Evolutionary conservation across 2,888 invertebrate genomes (phyloP).

Genomic region (Vanessa cardui): DNA sequence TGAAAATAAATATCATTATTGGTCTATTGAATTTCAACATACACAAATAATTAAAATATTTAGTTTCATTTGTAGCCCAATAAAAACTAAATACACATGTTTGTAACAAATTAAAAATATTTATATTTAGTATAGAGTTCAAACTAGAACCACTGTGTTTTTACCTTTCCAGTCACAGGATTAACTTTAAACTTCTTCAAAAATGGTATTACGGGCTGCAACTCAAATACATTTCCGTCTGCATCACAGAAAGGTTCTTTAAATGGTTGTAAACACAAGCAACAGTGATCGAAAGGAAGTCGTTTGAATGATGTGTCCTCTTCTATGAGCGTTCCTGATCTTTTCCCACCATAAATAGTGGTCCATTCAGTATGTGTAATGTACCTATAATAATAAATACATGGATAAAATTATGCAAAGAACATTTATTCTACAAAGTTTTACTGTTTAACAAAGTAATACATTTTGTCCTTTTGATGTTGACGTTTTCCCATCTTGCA

Average conservation of each 20-base stretch:
- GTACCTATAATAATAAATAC: constrained; percentile 82
- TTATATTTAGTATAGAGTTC: too few relatives aligned
- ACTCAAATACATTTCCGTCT: constrained; percentile 96
- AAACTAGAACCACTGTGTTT: background rate
- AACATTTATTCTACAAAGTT: background rate
- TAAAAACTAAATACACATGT: too few relatives aligned
- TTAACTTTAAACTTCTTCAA: constrained; percentile 95
- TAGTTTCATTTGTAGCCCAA: too few relatives aligned
- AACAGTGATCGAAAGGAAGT: constrained; percentile 96
- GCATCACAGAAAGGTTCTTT: constrained; percentile 95
- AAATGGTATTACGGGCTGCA: constrained; percentile 93
- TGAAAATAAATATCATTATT: too few relatives aligned
- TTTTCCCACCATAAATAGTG: constrained; percentile 94
- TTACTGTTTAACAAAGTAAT: constrained; percentile 50
- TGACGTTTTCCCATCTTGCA: constrained; percentile 94
- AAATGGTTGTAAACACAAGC: constrained; percentile 95
- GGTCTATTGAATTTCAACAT: too few relatives aligned
- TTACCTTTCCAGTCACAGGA: constrained; percentile 94
- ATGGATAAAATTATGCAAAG: background rate
- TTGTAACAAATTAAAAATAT: too few relatives aligned
- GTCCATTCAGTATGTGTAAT: constrained; percentile 94
- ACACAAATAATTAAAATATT: too few relatives aligned
- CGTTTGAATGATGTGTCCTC: constrained; percentile 93
- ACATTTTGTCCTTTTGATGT: constrained; percentile 98
- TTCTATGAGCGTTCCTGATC: constrained; percentile 85